Base-by-base conservation (phyloP, 2,797 vertebrate species). In the Buceros bicornis region DNA sequence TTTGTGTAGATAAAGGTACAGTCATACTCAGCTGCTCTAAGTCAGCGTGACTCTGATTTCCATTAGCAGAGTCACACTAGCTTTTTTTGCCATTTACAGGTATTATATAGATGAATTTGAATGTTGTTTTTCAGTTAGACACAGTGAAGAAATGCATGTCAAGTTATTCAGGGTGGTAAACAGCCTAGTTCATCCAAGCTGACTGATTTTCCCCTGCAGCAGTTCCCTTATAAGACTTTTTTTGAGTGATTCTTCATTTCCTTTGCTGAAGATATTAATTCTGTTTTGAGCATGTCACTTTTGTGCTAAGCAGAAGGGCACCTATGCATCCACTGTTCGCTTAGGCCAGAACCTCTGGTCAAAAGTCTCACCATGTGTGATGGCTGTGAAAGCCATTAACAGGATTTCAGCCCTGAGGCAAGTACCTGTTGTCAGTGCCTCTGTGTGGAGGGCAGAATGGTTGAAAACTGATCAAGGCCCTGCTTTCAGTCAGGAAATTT, bases 221-320 rank as follows among this genome's bases (percentile, higher is more conserved):
- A n/a, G 33, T 95, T 89, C 92, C 79, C 95, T 95, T 93, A 73
- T 93, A 91, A 96, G 94, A 93, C 48, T 24, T 61, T 72, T 84
- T 72, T 10, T 92, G 92, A 93, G 95, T 94, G 88, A 96, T 95
- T 98, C 96, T 96, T 96, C 87, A 74, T 96, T 90, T 97, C 80
- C 82, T 93, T 96, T 89, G 91, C 91, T 87, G 65, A 93, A 96
- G 95, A 95, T 70, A 85, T 87, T 95, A 90, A 76, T 88, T 96
- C 67, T 95, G 69, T 94, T 96, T 93, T 89, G 57, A 92, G 67
- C 80, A 53, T 94, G 85, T 95, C 81, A 79, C 64, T 91, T 88
- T 45, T 40, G 77, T 95, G 95, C 78, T 96, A 91, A 93, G 71
- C 79, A 83, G 77, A 60, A 92, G 40, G 70, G 74, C 84, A 76